Evolutionary conservation across 37 sponge, comb jelly and placozoan species (phyloP).

Genomic region (Halisarca cf. caerulea): DNA sequence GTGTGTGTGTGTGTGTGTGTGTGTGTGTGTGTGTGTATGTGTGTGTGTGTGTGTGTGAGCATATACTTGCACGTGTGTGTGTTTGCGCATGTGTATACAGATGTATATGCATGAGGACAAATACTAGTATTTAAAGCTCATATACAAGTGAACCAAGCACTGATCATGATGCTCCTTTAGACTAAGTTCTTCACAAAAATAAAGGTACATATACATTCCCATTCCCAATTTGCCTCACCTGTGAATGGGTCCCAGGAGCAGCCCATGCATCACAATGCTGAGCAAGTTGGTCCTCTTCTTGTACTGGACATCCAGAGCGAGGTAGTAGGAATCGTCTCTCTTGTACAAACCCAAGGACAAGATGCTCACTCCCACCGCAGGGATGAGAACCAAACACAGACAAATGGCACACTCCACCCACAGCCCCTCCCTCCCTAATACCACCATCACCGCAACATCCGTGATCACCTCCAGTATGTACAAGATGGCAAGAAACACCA

Average conservation of each 20-base stretch:
- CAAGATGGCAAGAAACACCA: not conserved
- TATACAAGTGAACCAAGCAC: too few relatives aligned
- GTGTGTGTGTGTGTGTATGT: conserved; percentile 28
- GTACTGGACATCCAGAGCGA: not conserved
- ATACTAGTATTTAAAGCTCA: too few relatives aligned
- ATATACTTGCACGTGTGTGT: not conserved
- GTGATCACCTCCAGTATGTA: not conserved
- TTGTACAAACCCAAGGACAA: conserved; percentile 10
- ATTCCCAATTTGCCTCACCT: conserved; percentile 12
- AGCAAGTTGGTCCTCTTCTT: not conserved
- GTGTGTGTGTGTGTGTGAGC: not conserved
- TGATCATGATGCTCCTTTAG: too few relatives aligned
- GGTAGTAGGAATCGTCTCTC: conserved; percentile 3
- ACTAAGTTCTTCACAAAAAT: too few relatives aligned
- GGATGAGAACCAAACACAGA: not conserved
- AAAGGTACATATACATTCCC: too few relatives aligned
- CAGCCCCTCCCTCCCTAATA: not conserved
- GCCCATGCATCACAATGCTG: not conserved
- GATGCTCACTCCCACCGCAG: not conserved
- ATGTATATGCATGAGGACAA: not conserved
- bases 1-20: conserved; percentile 24
- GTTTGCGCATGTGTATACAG: not conserved
- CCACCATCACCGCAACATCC: not conserved
- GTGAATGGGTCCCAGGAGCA: conserved; percentile 16
- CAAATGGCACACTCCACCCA: not conserved